Evolutionary conservation across 2,113 vertebrate species (phyloP).

Genomic region (Marmota monax): DNA sequence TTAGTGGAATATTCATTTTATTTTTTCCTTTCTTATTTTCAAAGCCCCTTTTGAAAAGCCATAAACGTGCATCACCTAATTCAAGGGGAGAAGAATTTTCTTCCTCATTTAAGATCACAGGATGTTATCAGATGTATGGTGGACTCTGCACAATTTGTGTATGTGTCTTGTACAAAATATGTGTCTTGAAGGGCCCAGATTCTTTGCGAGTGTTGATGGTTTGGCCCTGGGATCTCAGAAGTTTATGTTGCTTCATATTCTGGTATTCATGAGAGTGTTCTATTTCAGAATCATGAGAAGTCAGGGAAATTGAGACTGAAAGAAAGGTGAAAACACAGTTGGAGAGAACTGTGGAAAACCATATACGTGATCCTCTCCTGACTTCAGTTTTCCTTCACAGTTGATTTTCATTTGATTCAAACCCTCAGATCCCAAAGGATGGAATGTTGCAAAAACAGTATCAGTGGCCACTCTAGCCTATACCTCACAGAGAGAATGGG

Average conservation of each 20-base stretch:
- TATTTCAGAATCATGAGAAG: not conserved
- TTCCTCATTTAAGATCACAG: not conserved
- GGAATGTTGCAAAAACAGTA: constrained; percentile 62
- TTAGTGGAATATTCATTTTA: not conserved
- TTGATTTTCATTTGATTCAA: constrained; percentile 43
- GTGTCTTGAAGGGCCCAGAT: not conserved
- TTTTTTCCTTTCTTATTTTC: constrained; percentile 44
- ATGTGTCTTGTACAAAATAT: not conserved
- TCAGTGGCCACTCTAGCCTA: not conserved
- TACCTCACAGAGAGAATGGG: not conserved
- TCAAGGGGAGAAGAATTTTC: not conserved
- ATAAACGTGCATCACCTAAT: not conserved
- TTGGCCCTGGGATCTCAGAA: not conserved
- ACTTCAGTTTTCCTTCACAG: constrained; percentile 35
- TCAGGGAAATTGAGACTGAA: not conserved
- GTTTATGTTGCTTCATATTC: not conserved
- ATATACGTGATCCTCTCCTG: not conserved
- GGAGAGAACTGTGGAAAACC: not conserved
- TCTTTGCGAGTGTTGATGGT: not conserved
- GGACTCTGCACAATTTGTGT: not conserved
- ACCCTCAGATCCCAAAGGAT: constrained; percentile 17
- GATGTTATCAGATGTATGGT: not conserved
- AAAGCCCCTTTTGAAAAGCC: constrained; percentile 69
- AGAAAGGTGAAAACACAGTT: not conserved
- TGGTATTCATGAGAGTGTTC: not conserved